phyloP scores from a whole-genome alignment of 2,888 invertebrate species.

The Heliconius hortense region DNA sequence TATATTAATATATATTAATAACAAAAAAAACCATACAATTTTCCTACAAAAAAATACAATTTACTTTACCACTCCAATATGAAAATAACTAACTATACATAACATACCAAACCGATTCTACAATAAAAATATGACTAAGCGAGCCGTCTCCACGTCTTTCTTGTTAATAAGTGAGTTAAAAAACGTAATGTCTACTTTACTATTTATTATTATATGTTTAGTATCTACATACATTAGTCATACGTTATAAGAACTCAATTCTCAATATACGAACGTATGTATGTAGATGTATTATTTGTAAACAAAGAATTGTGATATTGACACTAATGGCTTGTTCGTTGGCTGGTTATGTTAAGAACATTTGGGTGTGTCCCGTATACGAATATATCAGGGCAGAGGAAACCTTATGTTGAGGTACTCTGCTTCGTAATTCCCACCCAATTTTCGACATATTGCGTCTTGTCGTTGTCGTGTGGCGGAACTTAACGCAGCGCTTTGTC shows the following conservation, averaged over 20 bases:
- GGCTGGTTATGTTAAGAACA: not conserved
- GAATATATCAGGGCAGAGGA: no score
- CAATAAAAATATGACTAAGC: constrained; percentile 24
- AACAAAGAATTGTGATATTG: constrained; percentile 29
- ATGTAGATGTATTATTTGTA: constrained; percentile 21
- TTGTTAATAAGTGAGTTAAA: constrained; percentile 10
- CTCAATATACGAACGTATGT: not conserved
- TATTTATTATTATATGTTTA: constrained; percentile 21
- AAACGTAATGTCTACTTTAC: constrained; percentile 25
- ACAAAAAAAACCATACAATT: no score
- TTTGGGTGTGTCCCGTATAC: no score
- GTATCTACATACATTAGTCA: constrained; percentile 30
- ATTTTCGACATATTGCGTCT: no score
- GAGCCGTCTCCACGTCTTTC: constrained; percentile 1
- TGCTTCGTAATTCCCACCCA: no score
- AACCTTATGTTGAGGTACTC: no score
- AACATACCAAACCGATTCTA: not conserved
- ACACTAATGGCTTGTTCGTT: constrained; percentile 23
- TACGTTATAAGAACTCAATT: constrained; percentile 39
- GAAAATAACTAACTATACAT: not conserved
- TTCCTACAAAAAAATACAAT: no score
- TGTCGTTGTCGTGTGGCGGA: not conserved
- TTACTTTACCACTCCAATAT: not conserved
- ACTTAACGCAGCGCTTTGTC: not conserved
- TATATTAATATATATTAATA: no score